Base-by-base conservation (phyloP, 2,888 invertebrate genomes). In the Tillus elongatus region DNA sequence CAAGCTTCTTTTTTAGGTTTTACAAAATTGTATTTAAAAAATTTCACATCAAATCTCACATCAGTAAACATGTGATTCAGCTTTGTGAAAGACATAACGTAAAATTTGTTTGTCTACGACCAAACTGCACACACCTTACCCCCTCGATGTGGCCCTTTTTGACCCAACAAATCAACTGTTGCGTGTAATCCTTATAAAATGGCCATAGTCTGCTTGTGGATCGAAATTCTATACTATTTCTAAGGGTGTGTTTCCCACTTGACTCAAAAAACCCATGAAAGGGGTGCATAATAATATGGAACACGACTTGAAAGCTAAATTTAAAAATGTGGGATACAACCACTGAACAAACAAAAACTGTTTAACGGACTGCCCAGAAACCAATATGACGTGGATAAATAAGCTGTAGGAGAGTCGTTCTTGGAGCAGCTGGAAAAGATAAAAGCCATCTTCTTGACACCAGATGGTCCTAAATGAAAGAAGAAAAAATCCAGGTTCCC, bases 21-120 rank as follows among this genome's bases (percentile, higher is more conserved):
- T n/a, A n/a, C n/a, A n/a, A n/a, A n/a, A n/a, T n/a, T n/a, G n/a
- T n/a, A n/a, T n/a, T n/a, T n/a, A n/a, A n/a, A n/a, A n/a, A n/a
- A n/a, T n/a, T n/a, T n/a, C n/a, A n/a, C n/a, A n/a, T n/a, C n/a
- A n/a, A n/a, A n/a, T n/a, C n/a, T n/a, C 51, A 53, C 31, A 26
- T 45, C 2, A 40, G 30, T 28, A n/a, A 16, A 8, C 13, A 41
- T 8, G 42, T 53, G 15, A 14, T 57, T 8, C 3, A 43, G 13
- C n/a, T 29, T n/a, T 54, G 54, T 28, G 32, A 46, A 13, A 38
- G 49, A 11, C 35, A 49, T 39, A 39, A 49, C 38, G 52, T 54
- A 26, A 13, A 10, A 2, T 54, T 55, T 37, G 34, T 46, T n/a
- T 45, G 33, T 26, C 30, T 53, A 11, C 53, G 49, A 19, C 39